Percentiles rank a stretch among this genome's conserved stretches.
These are phyloP conservation scores for Eulithis prunata DNA, from an alignment of 2,888 invertebrate species.

Conservation along the genomic window DNA sequence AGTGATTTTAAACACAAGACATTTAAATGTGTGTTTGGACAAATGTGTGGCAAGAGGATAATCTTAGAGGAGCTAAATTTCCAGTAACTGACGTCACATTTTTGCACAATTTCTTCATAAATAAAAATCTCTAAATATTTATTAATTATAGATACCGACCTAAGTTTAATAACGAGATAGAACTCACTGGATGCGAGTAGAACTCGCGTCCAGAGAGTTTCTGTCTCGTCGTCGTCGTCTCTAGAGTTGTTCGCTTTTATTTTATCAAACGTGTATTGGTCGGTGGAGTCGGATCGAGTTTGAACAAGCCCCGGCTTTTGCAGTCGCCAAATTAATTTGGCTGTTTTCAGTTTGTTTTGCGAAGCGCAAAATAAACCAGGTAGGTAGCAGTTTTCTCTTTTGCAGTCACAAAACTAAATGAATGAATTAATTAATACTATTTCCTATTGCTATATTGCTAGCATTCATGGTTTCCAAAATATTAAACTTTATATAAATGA, in stretches of 20 bases:
- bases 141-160: too few species aligned
- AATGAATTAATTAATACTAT: not conserved
- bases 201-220: not conserved
- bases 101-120: too few species aligned
- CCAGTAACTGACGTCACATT: too few species aligned
- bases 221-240: too few species aligned
- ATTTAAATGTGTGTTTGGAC: too few species aligned
- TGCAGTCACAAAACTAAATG: conserved; percentile 3
- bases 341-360: conserved; percentile 29
- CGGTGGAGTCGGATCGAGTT: conserved; percentile 21
- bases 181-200: not conserved
- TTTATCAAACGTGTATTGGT: conserved; percentile 23
- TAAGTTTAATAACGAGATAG: not conserved
- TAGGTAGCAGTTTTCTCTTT: conserved; percentile 13
- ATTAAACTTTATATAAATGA: not conserved
- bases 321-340: conserved; percentile 34
- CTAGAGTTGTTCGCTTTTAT: not conserved
- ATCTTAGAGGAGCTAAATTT: too few species aligned
- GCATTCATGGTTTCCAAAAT: not conserved
- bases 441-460: too few species aligned
- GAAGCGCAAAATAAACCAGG: conserved; percentile 11
- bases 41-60: too few species aligned
- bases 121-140: too few species aligned
- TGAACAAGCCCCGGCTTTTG: conserved; percentile 24
- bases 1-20: too few species aligned